Conservation (phyloP, 2,888 invertebrate species). For the Chymomyza caudatula region DNA sequence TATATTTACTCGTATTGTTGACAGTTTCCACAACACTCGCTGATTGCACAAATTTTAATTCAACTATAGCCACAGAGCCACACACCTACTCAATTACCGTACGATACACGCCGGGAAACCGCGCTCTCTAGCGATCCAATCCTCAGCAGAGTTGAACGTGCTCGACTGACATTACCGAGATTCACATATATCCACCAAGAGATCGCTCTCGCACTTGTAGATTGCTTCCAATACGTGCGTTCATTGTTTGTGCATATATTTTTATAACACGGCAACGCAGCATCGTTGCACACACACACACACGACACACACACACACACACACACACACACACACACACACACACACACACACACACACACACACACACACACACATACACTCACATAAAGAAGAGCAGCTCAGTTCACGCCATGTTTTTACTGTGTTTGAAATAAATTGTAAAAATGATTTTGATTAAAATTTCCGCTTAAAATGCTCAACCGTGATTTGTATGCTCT, state of each 20-base stretch:
- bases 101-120: not conserved
- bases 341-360: not conserved
- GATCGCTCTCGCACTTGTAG: not conserved
- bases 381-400: not conserved
- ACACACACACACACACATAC: not conserved
- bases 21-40: constrained; percentile 13
- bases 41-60: constrained; percentile 68
- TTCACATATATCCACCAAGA: not conserved
- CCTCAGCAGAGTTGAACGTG: constrained; percentile 67
- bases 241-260: constrained; percentile 36
- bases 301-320: not conserved
- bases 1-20: not conserved
- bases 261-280: constrained; percentile 29
- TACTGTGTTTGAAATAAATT: constrained; percentile 65
- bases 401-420: constrained; percentile 16
- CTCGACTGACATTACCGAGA: constrained; percentile 54
- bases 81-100: not conserved
- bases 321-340: not conserved
- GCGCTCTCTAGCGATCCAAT: constrained; percentile 30
- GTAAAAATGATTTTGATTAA: constrained; percentile 68
- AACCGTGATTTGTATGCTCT: constrained; percentile 31
- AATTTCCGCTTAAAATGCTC: constrained; percentile 64
- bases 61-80: constrained; percentile 38
- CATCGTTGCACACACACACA: not conserved
- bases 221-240: constrained; percentile 42